phyloP scores from a whole-genome alignment of 2,888 invertebrate species.

The Gibbula magus region DNA sequence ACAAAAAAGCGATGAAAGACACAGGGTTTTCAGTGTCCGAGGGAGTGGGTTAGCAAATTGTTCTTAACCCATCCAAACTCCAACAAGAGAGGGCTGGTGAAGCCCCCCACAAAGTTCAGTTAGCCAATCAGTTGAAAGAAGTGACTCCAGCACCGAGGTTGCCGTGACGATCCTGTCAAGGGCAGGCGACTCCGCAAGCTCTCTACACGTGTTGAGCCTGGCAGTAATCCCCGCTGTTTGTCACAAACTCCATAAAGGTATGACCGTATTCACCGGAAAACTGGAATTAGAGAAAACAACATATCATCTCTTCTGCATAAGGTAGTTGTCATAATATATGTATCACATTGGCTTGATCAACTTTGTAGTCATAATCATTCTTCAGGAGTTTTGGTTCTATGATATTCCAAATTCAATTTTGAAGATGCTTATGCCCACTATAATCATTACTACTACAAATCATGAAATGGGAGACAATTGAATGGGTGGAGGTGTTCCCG shows the following conservation, averaged over 20 bases:
- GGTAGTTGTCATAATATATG: neutral
- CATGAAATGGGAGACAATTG: too few relatives aligned
- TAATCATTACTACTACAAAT: too few relatives aligned
- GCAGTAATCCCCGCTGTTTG: conserved; percentile 98
- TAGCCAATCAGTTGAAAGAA: conserved; percentile 7
- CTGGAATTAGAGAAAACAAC: conserved; percentile 57
- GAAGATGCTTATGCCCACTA: too few relatives aligned
- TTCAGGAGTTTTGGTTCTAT: too few relatives aligned
- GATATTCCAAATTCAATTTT: too few relatives aligned
- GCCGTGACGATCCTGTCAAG: neutral
- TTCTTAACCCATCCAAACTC: conserved; percentile 30
- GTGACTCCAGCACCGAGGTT: conserved; percentile 23
- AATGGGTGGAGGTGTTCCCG: too few relatives aligned
- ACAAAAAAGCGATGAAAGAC: conserved; percentile 27
- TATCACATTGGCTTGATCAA: too few relatives aligned
- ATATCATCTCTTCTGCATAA: neutral
- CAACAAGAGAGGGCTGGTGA: neutral
- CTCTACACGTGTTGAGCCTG: conserved; percentile 91
- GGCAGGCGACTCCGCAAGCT: conserved; percentile 14
- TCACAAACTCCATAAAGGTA: conserved; percentile 84
- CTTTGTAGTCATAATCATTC: too few relatives aligned
- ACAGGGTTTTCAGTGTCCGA: conserved; percentile 23
- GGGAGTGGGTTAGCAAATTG: conserved; percentile 1
- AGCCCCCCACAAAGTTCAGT: neutral
- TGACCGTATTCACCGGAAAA: conserved; percentile 72